A percentile compares a stretch with the other conserved stretches of the same genome.
Conservation (phyloP, 2,888 invertebrate genomes). For the Oxystoma pomonae region DNA sequence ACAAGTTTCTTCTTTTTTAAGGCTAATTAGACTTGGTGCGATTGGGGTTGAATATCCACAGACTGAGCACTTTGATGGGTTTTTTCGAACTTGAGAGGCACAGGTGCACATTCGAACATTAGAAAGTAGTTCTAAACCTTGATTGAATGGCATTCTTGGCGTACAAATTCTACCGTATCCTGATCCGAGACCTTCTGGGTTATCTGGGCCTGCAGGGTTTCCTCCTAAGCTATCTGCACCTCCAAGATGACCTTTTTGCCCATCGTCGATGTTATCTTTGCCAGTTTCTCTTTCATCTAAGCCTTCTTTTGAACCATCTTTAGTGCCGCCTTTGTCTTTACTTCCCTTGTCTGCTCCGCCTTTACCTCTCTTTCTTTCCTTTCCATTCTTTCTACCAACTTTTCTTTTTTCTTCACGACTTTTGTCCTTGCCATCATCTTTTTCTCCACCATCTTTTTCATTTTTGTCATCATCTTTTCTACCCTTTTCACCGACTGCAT, state of each 20-base stretch:
- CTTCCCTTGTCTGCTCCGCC: not conserved
- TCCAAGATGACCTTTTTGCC: not conserved
- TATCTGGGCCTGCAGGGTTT: too few species aligned
- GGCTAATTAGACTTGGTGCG: too few species aligned
- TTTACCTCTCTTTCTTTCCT: not conserved
- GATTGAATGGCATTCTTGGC: constrained; percentile 8
- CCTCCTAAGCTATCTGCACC: not conserved
- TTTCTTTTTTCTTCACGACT: not conserved
- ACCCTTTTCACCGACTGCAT: not conserved
- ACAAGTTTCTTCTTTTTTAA: too few species aligned
- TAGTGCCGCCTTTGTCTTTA: not conserved
- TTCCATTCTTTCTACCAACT: not conserved
- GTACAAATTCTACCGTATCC: constrained; percentile 13
- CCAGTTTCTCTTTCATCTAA: not conserved
- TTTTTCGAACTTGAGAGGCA: too few species aligned
- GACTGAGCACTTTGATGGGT: too few species aligned
- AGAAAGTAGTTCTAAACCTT: too few species aligned
- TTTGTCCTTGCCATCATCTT: not conserved
- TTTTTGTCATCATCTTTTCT: not conserved
- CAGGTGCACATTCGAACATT: not conserved
- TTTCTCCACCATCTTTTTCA: constrained; percentile 3
- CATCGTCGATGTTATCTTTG: not conserved
- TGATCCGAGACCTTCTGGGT: too few species aligned
- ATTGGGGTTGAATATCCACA: too few species aligned
- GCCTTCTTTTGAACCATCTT: not conserved